A percentile compares a stretch with the other conserved stretches of the same genome.
Conservation (phyloP, 2,113 vertebrate genomes). For the Ploceus nigricollis region DNA sequence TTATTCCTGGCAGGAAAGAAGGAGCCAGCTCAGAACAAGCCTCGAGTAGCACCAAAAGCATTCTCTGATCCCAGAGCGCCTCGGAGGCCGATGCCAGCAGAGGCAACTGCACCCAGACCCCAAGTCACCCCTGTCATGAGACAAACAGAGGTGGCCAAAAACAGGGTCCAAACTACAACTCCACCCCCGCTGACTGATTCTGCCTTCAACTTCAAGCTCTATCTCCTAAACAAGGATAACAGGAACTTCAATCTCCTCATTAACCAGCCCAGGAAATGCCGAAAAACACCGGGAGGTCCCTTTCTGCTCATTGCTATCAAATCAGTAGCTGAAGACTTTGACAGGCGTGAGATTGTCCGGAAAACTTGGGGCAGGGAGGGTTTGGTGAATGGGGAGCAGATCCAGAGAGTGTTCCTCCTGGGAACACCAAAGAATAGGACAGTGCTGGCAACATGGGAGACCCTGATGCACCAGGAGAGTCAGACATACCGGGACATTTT, state of each 20-base stretch:
- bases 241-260: constrained; percentile 87
- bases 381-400: constrained; percentile 68
- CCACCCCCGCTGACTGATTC: constrained; percentile 9
- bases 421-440: constrained; percentile 82
- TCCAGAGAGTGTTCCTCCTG: constrained; percentile 87
- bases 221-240: constrained; percentile 88
- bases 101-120: background rate
- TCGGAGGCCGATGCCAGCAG: background rate
- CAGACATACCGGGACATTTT: constrained; percentile 82
- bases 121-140: background rate
- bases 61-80: background rate
- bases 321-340: constrained; percentile 87
- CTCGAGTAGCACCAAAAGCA: background rate
- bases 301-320: constrained; percentile 93
- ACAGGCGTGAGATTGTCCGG: constrained; percentile 92
- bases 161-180: background rate
- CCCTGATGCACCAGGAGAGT: constrained; percentile 87
- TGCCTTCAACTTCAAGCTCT: constrained; percentile 85
- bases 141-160: background rate
- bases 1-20: constrained; percentile 20
- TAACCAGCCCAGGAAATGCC: constrained; percentile 90
- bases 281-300: constrained; percentile 32
- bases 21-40: background rate
- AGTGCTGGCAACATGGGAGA: constrained; percentile 81
- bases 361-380: constrained; percentile 92